These are phyloP conservation scores for Labroides dimidiatus DNA, from an alignment of 2,797 vertebrate genomes.

Conservation along the genomic window DNA sequence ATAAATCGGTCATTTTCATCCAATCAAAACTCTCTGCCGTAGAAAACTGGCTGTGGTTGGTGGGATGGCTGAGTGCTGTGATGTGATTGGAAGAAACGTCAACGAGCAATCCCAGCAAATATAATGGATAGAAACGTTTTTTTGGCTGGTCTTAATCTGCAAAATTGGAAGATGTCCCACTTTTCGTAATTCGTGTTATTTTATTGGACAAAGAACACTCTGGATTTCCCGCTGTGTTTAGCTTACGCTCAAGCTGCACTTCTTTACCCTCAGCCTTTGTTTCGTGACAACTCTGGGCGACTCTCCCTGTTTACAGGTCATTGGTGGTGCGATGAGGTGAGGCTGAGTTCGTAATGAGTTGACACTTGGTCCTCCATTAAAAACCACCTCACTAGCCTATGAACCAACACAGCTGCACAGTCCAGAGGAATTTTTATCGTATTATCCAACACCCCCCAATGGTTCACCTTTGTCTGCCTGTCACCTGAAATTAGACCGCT, in stretches of 20 bases:
- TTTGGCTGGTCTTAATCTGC: slow-evolving; percentile 7
- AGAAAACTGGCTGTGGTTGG: slow-evolving; percentile 18
- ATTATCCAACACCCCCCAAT: slow-evolving; percentile 68
- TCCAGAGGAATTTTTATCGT: slow-evolving; percentile 73
- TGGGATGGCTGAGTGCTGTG: background rate
- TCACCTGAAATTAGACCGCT: slow-evolving; percentile 76
- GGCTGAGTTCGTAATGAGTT: slow-evolving; percentile 73
- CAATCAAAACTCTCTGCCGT: slow-evolving; percentile 63
- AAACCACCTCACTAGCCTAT: slow-evolving; percentile 60
- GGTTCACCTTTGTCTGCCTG: slow-evolving; percentile 79
- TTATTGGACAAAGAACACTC: slow-evolving; percentile 19
- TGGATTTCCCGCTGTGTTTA: slow-evolving; percentile 39
- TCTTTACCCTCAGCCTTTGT: slow-evolving; percentile 58
- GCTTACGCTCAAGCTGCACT: slow-evolving; percentile 27
- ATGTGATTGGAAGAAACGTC: slow-evolving; percentile 9
- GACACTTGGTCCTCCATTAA: slow-evolving; percentile 71
- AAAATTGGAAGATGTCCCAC: slow-evolving; percentile 40
- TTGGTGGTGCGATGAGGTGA: slow-evolving; percentile 60
- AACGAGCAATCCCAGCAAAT: background rate
- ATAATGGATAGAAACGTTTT: background rate
- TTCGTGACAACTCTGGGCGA: slow-evolving; percentile 35
- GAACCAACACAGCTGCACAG: slow-evolving; percentile 69
- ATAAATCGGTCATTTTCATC: slow-evolving; percentile 46
- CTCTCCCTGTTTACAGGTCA: slow-evolving; percentile 78
- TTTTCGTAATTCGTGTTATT: slow-evolving; percentile 45